phyloP scores from a whole-genome alignment of 2,113 vertebrate species.

The Rhinichthys klamathensis region DNA sequence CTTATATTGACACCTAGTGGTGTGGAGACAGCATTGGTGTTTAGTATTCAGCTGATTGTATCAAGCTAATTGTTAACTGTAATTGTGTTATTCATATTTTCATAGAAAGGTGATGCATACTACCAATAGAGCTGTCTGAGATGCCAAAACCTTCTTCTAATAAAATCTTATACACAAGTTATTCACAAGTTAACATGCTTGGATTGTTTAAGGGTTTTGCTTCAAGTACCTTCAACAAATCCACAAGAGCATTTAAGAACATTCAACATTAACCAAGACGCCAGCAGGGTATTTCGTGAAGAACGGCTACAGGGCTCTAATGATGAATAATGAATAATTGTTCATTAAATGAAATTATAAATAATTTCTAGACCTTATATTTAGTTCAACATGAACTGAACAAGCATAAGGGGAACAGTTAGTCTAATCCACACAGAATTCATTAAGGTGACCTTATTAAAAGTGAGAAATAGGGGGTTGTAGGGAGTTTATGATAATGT shows the following conservation, averaged over 20 bases:
- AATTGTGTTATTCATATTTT: neutral
- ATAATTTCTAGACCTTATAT: neutral
- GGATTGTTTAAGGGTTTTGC: neutral
- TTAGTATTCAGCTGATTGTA: neutral
- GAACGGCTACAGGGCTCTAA: neutral
- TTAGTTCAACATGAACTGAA: constrained; percentile 2
- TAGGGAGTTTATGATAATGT: neutral
- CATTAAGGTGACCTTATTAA: constrained; percentile 31
- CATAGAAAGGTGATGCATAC: neutral
- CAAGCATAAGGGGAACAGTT: constrained; percentile 4
- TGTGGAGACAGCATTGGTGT: neutral
- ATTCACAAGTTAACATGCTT: neutral
- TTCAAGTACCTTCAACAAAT: neutral
- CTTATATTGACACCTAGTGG: neutral
- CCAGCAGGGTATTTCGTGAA: neutral
- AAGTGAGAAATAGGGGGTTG: neutral
- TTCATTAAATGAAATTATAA: constrained; percentile 25
- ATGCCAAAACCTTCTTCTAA: neutral
- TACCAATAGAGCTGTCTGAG: neutral
- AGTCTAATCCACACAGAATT: neutral
- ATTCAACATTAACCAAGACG: neutral
- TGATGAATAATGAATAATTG: constrained; percentile 3
- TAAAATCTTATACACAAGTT: neutral
- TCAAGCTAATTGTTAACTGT: neutral
- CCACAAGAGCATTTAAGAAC: neutral